Evolutionary conservation across 1,140 invertebrate species (phyloP).

Genomic region (Zaprionus lachaisei): DNA sequence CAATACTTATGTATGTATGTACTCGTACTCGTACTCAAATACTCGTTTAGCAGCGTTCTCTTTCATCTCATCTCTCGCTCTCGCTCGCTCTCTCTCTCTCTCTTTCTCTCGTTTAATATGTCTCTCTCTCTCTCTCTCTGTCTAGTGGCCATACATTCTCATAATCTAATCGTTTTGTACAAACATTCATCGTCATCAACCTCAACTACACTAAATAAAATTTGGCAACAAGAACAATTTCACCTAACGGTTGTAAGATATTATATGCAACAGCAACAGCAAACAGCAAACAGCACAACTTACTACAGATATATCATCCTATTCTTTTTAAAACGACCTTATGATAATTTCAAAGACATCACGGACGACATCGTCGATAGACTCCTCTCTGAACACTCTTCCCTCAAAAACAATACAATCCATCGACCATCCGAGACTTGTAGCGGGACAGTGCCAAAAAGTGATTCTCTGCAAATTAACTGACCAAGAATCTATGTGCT

Average conservation of each 20-base stretch:
- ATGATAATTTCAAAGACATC: neutral
- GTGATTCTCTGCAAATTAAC: slow-evolving; percentile 34
- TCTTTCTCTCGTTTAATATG: neutral
- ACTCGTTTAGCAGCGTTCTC: slow-evolving; percentile 65
- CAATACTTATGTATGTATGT: slow-evolving; percentile 46
- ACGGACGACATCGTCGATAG: neutral
- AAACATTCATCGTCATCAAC: slow-evolving; percentile 66
- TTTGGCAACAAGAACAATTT: slow-evolving; percentile 41
- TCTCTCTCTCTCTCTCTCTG: neutral
- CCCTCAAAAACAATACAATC: neutral
- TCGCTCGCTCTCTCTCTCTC: neutral
- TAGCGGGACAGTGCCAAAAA: slow-evolving; percentile 8
- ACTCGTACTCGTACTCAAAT: slow-evolving; percentile 53
- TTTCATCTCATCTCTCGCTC: slow-evolving; percentile 57
- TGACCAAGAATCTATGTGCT: slow-evolving; percentile 75
- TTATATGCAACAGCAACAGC: slow-evolving; percentile 22
- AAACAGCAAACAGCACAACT: slow-evolving; percentile 17
- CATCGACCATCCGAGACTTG: slow-evolving; percentile 6
- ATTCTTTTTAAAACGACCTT: neutral
- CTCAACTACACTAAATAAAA: slow-evolving; percentile 48
- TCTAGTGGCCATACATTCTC: slow-evolving; percentile 57
- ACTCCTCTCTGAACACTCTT: neutral
- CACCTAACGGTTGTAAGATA: slow-evolving; percentile 10
- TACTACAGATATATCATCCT: slow-evolving; percentile 1
- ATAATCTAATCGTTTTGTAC: slow-evolving; percentile 53